Base-by-base conservation (phyloP, 2,113 vertebrate species). In the Ammodytes marinus region DNA sequence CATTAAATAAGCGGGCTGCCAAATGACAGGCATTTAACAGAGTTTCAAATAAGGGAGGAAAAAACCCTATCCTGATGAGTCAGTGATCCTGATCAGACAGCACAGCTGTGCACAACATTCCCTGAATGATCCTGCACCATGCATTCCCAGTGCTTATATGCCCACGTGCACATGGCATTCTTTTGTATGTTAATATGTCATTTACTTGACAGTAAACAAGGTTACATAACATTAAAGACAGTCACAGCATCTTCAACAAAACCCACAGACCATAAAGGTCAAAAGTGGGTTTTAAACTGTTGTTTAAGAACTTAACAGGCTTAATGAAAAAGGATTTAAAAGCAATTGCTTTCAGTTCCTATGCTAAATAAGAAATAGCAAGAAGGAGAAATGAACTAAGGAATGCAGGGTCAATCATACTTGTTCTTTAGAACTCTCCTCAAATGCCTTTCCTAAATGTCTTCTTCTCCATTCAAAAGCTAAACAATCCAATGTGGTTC, bases 11-110 rank as follows among this genome's bases (percentile, higher is more conserved):
- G 74, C 74, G 2, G 47, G 19, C 69, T 81, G 84, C 86, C 82
- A 86, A 91, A 84, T 88, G 69, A 85, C 79, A 87, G 80, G 80
- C 78, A 88, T 84, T 89, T 86, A 86, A 67, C 73, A 82, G 46
- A 63, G 47, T 60, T 84, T 54, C 27, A 11, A 83, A 84, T 84
- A 70, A 58, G 13, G 7, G 54, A 70, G 37, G 54, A 58, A 74
- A 82, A 77, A 68, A 5, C 7, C 35, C 19, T 35, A 13, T 71
- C 40, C 65, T 58, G 55, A 45, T 73, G 66, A 83, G 50, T 84
- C 69, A 89, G 61, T 65, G 69, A 73, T 76, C 35, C 43, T 58
- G 65, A 82, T 78, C 68, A 65, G 54, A 50, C 54, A 15, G 70
- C 46, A 19, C 71, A 82, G 65, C 76, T 80, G 63, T 59, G 63